Evolutionary conservation across 2,113 vertebrate genomes (phyloP).

Genomic region (Caracal caracal): DNA sequence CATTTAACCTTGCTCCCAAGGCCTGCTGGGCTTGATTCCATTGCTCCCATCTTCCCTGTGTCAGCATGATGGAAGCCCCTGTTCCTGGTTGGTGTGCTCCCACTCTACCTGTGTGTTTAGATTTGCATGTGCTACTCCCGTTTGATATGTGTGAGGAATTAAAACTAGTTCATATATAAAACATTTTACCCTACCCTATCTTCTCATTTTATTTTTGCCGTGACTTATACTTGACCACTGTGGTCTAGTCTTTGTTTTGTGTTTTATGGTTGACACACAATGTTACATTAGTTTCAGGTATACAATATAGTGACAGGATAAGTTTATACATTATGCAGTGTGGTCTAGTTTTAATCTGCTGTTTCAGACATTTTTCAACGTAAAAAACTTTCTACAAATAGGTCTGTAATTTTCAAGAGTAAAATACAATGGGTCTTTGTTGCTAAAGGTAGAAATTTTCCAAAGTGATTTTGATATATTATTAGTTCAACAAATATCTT

Average conservation of each 20-base stretch:
- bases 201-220: background rate
- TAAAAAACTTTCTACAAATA: background rate
- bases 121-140: accelerated
- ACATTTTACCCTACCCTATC: accelerated
- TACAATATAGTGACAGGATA: background rate
- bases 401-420: slow-evolving; percentile 51
- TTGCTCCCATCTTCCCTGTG: background rate
- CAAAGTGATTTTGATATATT: background rate
- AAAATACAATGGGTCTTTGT: background rate
- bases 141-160: accelerated
- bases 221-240: background rate
- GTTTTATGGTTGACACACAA: background rate
- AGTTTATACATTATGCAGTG: background rate
- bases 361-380: slow-evolving; percentile 55
- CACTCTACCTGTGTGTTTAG: accelerated
- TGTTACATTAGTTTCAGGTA: background rate
- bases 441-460: background rate
- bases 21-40: background rate
- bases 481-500: background rate
- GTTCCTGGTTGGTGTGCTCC: no score
- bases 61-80: background rate
- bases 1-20: background rate
- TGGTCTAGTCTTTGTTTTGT: slow-evolving; percentile 55
- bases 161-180: accelerated
- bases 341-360: slow-evolving; percentile 67